Base-by-base conservation (phyloP, 2,888 invertebrate species). In the Pogonocherus hispidulus region DNA sequence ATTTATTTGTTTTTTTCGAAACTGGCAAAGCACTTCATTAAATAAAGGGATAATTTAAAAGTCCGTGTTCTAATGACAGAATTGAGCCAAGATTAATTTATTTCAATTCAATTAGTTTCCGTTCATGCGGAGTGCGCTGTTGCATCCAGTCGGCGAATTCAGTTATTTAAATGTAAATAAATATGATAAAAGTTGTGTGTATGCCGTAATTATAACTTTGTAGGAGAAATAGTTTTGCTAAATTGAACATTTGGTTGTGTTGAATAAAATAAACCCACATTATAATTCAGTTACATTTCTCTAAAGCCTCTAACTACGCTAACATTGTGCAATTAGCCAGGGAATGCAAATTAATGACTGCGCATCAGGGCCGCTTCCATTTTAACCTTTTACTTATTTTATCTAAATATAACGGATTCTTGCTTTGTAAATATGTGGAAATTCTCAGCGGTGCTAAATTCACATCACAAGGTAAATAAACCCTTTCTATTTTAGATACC, bases 301-400 rank as follows among this genome's bases (percentile, higher is more conserved):
- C n/a, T 1, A 2, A 41, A n/a, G 16, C 41, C 16, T 41, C 32
- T 18, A 59, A 46, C 27, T 41, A 23, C 14, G 59, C 27, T 59
- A 47, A 27, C n/a, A 59, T 46, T 41, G 47, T 47, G 27, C 46
- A 59, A 59, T 59, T 59, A 59, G 59, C 37, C 20, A 9, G n/a
- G 14, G 47, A 56, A 65, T 56, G 62, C 35, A 60, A 47, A 64
- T 54, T 69, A 59, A 69, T 69, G 44, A 52, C 56, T 9, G 35
- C 23, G 32, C 49, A 20, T 35, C 8, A 32, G 49, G 18, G 46
- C 20, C 20, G 27, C 19, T 57, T 65, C 57, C 22, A 49, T 65
- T 57, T 52, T 23, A 56, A 51, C 5, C 41, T 47, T 59, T 44
- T 51, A 49, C 57, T 57, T 41, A 44, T 59, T 57, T 52, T 59